Percentiles rank a stretch among this genome's conserved stretches.
These are phyloP conservation scores for Drosophila pruinosa DNA, from an alignment of 1,140 invertebrate species.

Conservation along the genomic window DNA sequence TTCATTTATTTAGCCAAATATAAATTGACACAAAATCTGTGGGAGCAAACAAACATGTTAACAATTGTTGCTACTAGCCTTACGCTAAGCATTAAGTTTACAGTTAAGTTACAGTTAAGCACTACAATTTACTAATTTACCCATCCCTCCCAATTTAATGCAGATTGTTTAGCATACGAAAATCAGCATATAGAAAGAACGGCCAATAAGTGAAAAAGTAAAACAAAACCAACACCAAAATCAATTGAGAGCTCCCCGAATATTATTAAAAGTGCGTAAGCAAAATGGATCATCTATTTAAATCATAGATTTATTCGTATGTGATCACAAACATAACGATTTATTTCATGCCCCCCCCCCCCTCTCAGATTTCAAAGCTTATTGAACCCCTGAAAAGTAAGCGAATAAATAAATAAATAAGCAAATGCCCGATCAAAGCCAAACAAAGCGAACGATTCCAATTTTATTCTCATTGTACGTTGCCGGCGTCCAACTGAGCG, in stretches of 20 bases:
- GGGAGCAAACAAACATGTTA: constrained; percentile 39
- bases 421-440: constrained; percentile 50
- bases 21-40: constrained; percentile 54
- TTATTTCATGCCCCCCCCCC: constrained; percentile 60
- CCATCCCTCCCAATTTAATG: not conserved
- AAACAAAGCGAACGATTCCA: constrained; percentile 56
- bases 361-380: constrained; percentile 17
- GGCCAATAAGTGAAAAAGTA: constrained; percentile 15
- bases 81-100: constrained; percentile 52
- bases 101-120: constrained; percentile 31
- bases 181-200: constrained; percentile 11
- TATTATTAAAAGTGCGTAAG: constrained; percentile 63
- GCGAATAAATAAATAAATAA: constrained; percentile 49
- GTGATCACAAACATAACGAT: constrained; percentile 35
- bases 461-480: constrained; percentile 20
- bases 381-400: constrained; percentile 2
- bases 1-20: constrained; percentile 59
- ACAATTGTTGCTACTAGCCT: constrained; percentile 54
- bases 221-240: constrained; percentile 15
- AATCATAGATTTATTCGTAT: not conserved
- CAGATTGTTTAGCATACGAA: constrained; percentile 42
- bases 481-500: constrained; percentile 25
- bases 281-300: constrained; percentile 23
- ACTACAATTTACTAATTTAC: constrained; percentile 22
- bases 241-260: constrained; percentile 20